Base-by-base conservation (phyloP, 2,113 vertebrate species). In the Callospermophilus lateralis region DNA sequence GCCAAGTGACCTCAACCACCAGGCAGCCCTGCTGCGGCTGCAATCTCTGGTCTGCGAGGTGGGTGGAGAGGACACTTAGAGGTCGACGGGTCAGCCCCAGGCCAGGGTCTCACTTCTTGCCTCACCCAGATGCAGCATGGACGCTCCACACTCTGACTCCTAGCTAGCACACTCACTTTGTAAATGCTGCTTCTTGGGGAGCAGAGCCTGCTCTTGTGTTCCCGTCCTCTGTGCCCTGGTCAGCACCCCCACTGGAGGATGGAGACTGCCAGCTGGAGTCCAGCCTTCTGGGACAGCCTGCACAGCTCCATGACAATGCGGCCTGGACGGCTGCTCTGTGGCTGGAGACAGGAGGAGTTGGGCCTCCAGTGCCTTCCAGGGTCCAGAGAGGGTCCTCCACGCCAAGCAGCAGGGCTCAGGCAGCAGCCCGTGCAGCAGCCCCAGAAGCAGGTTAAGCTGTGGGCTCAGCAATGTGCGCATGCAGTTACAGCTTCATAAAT, bases 381-480 rank as follows among this genome's bases (percentile, higher is more conserved):
- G 10, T 10, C 45, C 45, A 10, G 45, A 48, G 45, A 51, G 48
- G 48, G 48, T 11, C 55, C 55, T 58, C 55, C 28, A 51, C 24
- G 39, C 17, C 65, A 20, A 3, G 3, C 2, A 4, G 28, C 58
- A 55, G 16, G 15, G 12, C 3, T 32, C 45, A 20, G 22, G 11
- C n/a, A 68, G 63, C 37, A 19, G 53, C 16, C 8, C 8, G 8
- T 9, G 8, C 45, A 45, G 45, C 45, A 45, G 45, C 45, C 45
- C 45, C 45, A 1, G 45, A 45, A 8, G 10, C 8, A 26, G 34
- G 28, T 1, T 4, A 34, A 32, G 61, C 37, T 20, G 17, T 7
- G 15, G 30, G 68, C 6, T 20, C 10, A 17, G 58, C 1, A 10
- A 8, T 4, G 24, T 0, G 1, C 19, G 65, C 11, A 5, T 4